These are phyloP conservation scores for Cephus pulcher DNA, from an alignment of 2,888 invertebrate genomes.

Conservation along the genomic window DNA sequence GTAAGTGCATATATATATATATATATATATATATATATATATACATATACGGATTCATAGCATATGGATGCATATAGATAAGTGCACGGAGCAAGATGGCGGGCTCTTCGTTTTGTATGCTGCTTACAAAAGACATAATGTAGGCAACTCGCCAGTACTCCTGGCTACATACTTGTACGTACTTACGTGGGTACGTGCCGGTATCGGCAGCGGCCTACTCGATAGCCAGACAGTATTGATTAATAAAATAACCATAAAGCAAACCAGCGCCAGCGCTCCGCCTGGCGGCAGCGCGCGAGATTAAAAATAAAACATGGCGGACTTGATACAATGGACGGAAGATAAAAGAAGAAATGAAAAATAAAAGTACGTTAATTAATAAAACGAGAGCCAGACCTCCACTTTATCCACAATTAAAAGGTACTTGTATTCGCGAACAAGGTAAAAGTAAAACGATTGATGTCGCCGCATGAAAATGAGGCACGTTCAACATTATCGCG, in stretches of 20 bases:
- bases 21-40: too few species aligned
- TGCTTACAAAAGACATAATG: constrained; percentile 3
- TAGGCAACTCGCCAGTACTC: constrained; percentile 1
- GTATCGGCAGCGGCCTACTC: constrained; percentile 35
- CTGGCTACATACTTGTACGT: not conserved
- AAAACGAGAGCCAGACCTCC: not conserved
- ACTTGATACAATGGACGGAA: constrained; percentile 10
- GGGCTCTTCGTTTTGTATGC: not conserved
- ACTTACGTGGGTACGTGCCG: constrained; percentile 12
- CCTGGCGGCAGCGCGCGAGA: constrained; percentile 11
- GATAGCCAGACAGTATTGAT: constrained; percentile 46
- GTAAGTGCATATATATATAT: not conserved
- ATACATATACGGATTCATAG: not conserved
- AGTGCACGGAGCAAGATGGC: not conserved
- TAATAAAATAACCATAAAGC: constrained; percentile 51
- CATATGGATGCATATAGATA: not conserved
- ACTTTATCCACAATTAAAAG: not conserved
- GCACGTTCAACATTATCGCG: not conserved
- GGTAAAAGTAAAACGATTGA: not conserved
- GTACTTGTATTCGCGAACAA: not conserved
- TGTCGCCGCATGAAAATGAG: not conserved
- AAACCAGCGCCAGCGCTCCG: not conserved
- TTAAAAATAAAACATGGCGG: constrained; percentile 13
- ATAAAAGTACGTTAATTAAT: constrained; percentile 1
- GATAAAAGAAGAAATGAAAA: constrained; percentile 3